These are phyloP conservation scores for Geodia barretti DNA, from an alignment of 37 sponge, comb jelly and placozoan species.

Conservation along the genomic window DNA sequence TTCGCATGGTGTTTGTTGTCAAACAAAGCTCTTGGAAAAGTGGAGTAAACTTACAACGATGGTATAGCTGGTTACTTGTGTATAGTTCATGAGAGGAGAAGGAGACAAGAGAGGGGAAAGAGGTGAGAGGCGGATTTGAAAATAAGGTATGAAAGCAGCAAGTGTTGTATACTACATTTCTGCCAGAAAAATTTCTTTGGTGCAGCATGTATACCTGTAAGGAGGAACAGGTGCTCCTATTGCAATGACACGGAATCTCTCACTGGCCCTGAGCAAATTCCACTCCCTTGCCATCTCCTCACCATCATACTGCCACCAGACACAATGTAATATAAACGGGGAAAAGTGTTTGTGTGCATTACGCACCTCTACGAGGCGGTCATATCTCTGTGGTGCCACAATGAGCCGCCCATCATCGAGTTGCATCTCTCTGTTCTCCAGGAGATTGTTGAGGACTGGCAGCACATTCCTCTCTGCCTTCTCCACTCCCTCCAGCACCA, in stretches of 20 bases:
- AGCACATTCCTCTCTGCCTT: constrained; percentile 93
- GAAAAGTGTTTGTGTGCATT: background rate
- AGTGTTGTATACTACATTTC: too few species aligned
- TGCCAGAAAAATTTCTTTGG: too few species aligned
- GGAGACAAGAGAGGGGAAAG: too few species aligned
- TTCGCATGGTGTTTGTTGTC: too few species aligned
- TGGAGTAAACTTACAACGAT: too few species aligned
- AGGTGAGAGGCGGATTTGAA: too few species aligned
- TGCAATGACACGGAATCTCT: constrained; percentile 81
- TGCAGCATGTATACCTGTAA: too few species aligned
- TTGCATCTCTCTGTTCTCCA: constrained; percentile 96
- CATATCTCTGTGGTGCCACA: constrained; percentile 78
- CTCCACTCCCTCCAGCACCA: constrained; percentile 91
- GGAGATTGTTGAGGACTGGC: constrained; percentile 88
- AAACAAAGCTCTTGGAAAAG: too few species aligned
- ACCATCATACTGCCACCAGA: constrained; percentile 53
- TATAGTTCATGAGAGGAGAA: too few species aligned
- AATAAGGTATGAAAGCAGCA: too few species aligned
- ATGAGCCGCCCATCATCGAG: constrained; percentile 92
- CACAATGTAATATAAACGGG: background rate
- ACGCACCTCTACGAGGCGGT: constrained; percentile 59
- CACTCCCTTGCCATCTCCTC: constrained; percentile 39
- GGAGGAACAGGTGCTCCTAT: constrained; percentile 92
- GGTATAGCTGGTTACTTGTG: too few species aligned
- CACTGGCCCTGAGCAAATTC: constrained; percentile 64